phyloP scores from a whole-genome alignment of 1,140 invertebrate genomes.

The Drosophila fuyamai region DNA sequence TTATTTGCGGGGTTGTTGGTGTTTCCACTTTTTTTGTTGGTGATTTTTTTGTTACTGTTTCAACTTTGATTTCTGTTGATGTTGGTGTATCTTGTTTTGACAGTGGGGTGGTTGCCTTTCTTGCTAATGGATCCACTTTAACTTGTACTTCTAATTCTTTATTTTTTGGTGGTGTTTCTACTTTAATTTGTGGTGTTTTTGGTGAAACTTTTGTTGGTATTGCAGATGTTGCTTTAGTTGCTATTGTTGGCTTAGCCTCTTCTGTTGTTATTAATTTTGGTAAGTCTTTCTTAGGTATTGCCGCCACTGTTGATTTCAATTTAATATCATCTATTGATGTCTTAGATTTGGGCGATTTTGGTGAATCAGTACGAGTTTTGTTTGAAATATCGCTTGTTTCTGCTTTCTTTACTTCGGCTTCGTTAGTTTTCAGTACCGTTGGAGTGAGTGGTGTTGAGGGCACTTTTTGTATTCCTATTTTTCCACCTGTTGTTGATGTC shows the following conservation, averaged over 20 bases:
- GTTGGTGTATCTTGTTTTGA: not conserved
- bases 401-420: not conserved
- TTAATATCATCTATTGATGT: not conserved
- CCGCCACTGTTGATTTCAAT: not conserved
- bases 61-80: not conserved
- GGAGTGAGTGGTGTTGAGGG: not conserved
- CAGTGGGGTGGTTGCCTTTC: not conserved
- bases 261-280: conserved; percentile 17
- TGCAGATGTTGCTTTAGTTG: not conserved
- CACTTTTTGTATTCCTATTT: conserved; percentile 3
- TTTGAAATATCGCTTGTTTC: conserved; percentile 5
- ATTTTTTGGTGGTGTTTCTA: conserved; percentile 2
- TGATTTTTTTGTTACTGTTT: conserved; percentile 1
- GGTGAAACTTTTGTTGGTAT: conserved; percentile 12
- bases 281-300: not conserved
- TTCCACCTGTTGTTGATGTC: conserved; percentile 1
- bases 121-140: not conserved
- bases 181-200: conserved; percentile 13
- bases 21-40: conserved; percentile 18
- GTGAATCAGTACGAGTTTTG: conserved; percentile 1
- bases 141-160: not conserved
- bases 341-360: not conserved
- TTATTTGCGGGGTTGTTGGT: conserved; percentile 4
- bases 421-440: not conserved
- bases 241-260: conserved; percentile 6